Base-by-base conservation (phyloP, 1,140 invertebrate species). In the Eupeodes corollae region DNA sequence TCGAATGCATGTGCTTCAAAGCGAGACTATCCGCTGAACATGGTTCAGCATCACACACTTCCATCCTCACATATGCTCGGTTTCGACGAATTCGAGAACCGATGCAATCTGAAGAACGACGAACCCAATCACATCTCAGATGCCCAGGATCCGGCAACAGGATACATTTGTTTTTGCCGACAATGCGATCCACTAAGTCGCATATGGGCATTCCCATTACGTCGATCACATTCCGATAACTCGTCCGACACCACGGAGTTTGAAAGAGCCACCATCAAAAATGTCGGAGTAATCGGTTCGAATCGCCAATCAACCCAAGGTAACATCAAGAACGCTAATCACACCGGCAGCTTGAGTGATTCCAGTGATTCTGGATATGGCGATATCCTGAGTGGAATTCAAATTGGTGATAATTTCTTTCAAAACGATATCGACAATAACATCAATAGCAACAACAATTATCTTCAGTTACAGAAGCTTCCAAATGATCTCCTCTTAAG, bases 161-260 rank as follows among this genome's bases (percentile, higher is more conserved):
- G 21, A 26, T 26, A 3, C n/a, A 55, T 55, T 67, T 88, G 84
- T 67, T 84, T 86, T 67, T 89, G 85, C 59, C 75, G 79, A 10
- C 84, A 85, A 52, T 88, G 85, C 59, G 84, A 88, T 60, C 83
- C 86, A 0, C 73, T 79, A 15, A 79, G 81, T 37, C 77, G 83
- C 49, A 80, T 87, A 44, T 88, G 86, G 85, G 84, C 62, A 43
- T 66, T 63, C 44, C 65, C 66, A 5, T 37, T 68, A 26, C 52
- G 65, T 10, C 52, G 65, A 34, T 64, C 65, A 10, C 52, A 54
- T 13, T 68, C 65, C 10, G 63, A 67, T 50, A 62, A 63, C 31
- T 59, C 61, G 3, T 55, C 56, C 48, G 56, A 8, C 60, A 18
- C 58, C 26, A 60, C 56, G 14, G 53, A 60, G 14, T 26, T 26